Base-by-base conservation (phyloP, 1,140 invertebrate species). In the Drosophila saltans region DNA sequence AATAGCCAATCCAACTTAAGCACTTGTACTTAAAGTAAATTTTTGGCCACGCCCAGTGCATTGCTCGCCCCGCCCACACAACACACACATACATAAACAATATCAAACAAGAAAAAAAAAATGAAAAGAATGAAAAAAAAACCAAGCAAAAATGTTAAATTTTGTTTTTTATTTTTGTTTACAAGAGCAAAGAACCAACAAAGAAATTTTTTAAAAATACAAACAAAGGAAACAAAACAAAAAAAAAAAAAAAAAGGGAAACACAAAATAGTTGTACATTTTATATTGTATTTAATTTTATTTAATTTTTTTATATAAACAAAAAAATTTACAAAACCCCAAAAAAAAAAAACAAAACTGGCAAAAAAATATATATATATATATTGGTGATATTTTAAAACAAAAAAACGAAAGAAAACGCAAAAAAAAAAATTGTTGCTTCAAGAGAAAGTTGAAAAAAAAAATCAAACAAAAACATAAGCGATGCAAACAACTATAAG, bases 331-430 rank as follows among this genome's bases (percentile, higher is more conserved):
- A 66, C 10, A 6, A 79, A 86, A 66, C 60, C 65, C 68, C 24
- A 59, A 48, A 73, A 30, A 48, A 72, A 88, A 81, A 88, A 82
- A 75, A 74, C 67, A 57, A 69, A 83, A 72, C 77, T 75, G 66
- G 74, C 78, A 76, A 83, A 86, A 83, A 73, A 3, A 52, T 8
- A 52, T 52, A 52, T 52, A 52, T 52, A 52, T 52, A 21, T 48
- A 52, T 78, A 88, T 90, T 90, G 86, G 85, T 90, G 82, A 90
- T 90, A 90, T 90, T 90, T 86, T 78, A 80, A 88, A 70, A 26
- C 56, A 26, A 26, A 70, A 40, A 75, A 30, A 59, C 55, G 62
- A 65, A 77, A 43, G 70, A 78, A 55, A 74, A 40, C 60, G 75
- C 58, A 57, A 67, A 71, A 56, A 68, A 70, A 55, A 68, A 62